Evolutionary conservation across 1,140 invertebrate genomes (phyloP), one percentile per base, ranked within the genome.

Genomic region (Drosophila paulistorum): DNA sequence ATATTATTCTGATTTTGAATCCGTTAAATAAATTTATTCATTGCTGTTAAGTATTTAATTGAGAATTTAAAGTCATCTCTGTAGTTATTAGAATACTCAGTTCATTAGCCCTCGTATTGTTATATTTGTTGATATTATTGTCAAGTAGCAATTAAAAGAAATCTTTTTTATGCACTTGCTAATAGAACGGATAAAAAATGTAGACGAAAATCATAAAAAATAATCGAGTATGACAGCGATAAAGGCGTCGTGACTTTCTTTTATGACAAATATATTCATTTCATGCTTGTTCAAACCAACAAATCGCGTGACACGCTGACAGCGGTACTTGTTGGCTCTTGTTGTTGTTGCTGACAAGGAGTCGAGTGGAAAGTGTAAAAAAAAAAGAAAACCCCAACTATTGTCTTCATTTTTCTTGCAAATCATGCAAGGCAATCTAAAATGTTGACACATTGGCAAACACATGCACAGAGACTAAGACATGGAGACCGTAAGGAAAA

Each of bases 391-490:
- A 83, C 76, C 69, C 83, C 84, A 89, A 86, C 83, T 86, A 86
- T 86, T 86, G 84, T 86, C 77, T 86, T 86, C 83, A 86, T 87
- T 86, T 87, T 87, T 86, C 83, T 89, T 86, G 84, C 84, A 80
- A 89, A 86, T 86, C 83, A 86, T 86, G 83, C 83, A 86, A 89
- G 79, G 83, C 84, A 83, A 89, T 86, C 83, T 69, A 77, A 86
- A 77, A 78, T 86, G 83, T 86, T 87, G 83, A 83, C 83, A 86
- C 84, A 86, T 86, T 81, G 79, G 83, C 69, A 63, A 78, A 66
- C 61, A 66, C 61, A 63, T 51, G 48, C 64, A 55, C 48, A 39
- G 48, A 55, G 63, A 86, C 51, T 81, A 61, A 73, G 60, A 65
- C 59, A 33, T 30, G 30, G 42, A 62, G 33, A 33, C 30, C 30